phyloP scores from a whole-genome alignment of 2,888 invertebrate species.

The Leptopterna dolabrata region DNA sequence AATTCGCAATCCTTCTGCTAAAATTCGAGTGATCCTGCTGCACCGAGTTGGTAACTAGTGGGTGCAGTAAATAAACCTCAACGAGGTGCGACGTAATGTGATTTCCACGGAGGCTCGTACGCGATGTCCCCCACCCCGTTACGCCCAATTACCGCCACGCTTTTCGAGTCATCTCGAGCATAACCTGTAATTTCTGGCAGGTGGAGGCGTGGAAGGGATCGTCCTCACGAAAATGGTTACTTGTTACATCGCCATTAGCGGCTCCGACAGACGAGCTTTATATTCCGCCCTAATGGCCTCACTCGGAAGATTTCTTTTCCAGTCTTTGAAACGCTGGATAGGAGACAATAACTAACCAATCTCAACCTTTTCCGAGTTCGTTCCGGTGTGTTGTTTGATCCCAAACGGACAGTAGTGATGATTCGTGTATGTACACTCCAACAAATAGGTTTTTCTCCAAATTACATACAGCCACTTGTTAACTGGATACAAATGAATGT shows the following conservation, averaged over 20 bases:
- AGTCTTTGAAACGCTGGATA: background rate
- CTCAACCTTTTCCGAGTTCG: background rate
- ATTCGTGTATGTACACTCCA: no score
- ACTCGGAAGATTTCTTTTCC: background rate
- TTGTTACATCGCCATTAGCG: background rate
- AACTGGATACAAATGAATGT: no score
- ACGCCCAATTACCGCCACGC: constrained; percentile 2
- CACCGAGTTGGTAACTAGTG: no score
- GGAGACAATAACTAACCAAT: background rate
- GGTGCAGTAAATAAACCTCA: no score
- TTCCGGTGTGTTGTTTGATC: no score
- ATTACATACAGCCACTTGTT: no score
- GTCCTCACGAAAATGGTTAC: background rate
- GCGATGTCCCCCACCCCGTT: background rate
- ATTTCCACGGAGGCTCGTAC: background rate
- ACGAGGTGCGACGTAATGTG: background rate
- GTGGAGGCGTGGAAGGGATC: background rate
- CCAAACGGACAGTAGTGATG: no score
- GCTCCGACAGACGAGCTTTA: background rate
- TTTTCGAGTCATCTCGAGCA: background rate
- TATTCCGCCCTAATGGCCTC: background rate
- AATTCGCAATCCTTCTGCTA: no score
- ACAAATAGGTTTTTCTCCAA: no score
- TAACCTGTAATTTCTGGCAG: background rate
- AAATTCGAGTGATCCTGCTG: no score